Base-by-base conservation (phyloP, 2,888 invertebrate genomes). In the Drosophila subsilvestris region DNA sequence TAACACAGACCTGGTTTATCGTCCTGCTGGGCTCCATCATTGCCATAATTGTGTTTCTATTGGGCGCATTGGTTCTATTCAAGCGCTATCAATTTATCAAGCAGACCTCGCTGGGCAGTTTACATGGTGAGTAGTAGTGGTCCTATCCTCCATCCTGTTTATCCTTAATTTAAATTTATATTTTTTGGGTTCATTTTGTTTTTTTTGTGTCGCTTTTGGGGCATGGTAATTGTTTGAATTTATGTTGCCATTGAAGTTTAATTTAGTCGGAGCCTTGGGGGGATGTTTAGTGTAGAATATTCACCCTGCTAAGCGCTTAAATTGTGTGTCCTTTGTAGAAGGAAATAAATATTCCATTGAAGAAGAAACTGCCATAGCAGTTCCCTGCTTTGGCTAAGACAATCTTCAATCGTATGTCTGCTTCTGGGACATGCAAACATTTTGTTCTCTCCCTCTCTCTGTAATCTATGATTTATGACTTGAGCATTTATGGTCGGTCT, bases 1-100 rank as follows among this genome's bases (percentile, higher is more conserved):
- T 96, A 89, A 95, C 96, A 83, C 96, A 97, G 93, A 96, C 97
- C 70, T 97, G 97, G 97, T 97, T 97, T 93, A 96, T 97, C 92
- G 96, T 96, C 80, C 94, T 97, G 83, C 94, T 97, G 82, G 97
- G 97, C 87, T 96, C 96, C 86, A 95, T 97, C 93, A 95, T 97
- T 76, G 95, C 97, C 91, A 95, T 97, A 79, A 96, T 97, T 93
- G 94, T 97, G 80, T 94, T 97, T 86, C 94, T 97, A 84, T 95
- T 97, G 92, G 95, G 95, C 88, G 95, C 96, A 74, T 96, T 97
- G 93, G 94, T 97, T 86, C 95, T 96, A 89, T 94, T 96, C 65
- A 93, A 96, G 79, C 94, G 94, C 91, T 93, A 95, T 92, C 94
- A 96, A 93, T 92, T 96, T 92, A 93, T 95, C 92, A 93, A 96